phyloP scores from a whole-genome alignment of 2,113 vertebrate genomes.

The Gambusia affinis region DNA sequence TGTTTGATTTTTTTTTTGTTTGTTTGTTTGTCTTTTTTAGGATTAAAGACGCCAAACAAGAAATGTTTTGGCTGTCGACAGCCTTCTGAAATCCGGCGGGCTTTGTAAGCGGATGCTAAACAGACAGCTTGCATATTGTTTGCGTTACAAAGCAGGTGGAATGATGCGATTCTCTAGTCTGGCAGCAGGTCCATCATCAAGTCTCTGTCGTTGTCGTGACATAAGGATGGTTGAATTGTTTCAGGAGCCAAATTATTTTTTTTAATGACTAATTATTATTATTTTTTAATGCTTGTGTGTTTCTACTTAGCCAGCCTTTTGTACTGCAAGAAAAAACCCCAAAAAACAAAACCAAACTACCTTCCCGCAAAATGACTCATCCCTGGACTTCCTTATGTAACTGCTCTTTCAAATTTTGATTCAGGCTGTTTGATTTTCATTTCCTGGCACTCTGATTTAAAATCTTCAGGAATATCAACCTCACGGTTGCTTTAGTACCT shows the following conservation, averaged over 20 bases:
- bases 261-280: too few species aligned
- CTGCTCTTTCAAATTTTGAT: neutral
- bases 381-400: neutral
- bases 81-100: neutral
- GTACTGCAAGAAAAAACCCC: too few species aligned
- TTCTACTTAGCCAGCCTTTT: too few species aligned
- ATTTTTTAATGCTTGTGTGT: too few species aligned
- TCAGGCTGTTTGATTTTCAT: neutral
- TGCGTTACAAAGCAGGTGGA: constrained; percentile 36
- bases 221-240: neutral
- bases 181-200: constrained; percentile 5
- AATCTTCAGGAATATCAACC: neutral
- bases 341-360: too few species aligned
- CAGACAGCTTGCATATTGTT: constrained; percentile 21
- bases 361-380: neutral
- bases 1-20: neutral
- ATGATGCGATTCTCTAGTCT: constrained; percentile 2
- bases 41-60: neutral
- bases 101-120: neutral
- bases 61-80: constrained; percentile 9
- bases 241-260: neutral
- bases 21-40: neutral
- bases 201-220: neutral
- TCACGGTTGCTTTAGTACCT: neutral
- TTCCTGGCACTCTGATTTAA: neutral